These are phyloP conservation scores for Microcebus jonahi DNA, from an alignment of 2,113 vertebrate species.

Conservation along the genomic window DNA sequence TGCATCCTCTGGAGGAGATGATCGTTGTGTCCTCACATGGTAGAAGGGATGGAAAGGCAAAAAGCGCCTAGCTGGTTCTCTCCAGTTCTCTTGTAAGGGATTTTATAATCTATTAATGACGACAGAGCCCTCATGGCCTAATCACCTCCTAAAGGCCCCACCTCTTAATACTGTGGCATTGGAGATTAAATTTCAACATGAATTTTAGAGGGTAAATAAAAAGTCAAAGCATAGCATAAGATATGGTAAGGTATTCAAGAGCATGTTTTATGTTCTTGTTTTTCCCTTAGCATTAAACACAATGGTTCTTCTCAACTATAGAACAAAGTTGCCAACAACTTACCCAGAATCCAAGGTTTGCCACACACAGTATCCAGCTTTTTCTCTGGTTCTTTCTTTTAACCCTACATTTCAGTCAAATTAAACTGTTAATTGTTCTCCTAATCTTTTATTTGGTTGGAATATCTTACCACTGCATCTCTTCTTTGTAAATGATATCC, in stretches of 20 bases:
- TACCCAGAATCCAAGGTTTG: not conserved
- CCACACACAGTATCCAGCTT: not conserved
- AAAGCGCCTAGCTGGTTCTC: not conserved
- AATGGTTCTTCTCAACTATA: not conserved
- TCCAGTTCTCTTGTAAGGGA: not conserved
- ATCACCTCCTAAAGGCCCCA: not conserved
- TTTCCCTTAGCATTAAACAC: not conserved
- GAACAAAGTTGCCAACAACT: not conserved
- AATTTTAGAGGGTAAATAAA: not conserved
- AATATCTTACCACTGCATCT: not conserved
- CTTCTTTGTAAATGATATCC: not conserved
- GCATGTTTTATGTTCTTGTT: not conserved
- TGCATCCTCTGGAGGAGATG: not conserved
- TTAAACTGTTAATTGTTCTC: not conserved
- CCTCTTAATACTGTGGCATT: not conserved
- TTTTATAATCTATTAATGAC: not conserved
- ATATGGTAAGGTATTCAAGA: not conserved
- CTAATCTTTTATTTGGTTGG: not conserved
- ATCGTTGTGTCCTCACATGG: not conserved
- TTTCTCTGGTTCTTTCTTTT: not conserved
- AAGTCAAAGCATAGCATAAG: not conserved
- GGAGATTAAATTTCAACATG: not conserved
- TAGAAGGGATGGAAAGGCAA: not conserved
- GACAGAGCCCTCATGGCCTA: not conserved
- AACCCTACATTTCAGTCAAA: not conserved